Evolutionary conservation across 1,140 invertebrate species (phyloP).

Genomic region (Drosophila gunungcola): DNA sequence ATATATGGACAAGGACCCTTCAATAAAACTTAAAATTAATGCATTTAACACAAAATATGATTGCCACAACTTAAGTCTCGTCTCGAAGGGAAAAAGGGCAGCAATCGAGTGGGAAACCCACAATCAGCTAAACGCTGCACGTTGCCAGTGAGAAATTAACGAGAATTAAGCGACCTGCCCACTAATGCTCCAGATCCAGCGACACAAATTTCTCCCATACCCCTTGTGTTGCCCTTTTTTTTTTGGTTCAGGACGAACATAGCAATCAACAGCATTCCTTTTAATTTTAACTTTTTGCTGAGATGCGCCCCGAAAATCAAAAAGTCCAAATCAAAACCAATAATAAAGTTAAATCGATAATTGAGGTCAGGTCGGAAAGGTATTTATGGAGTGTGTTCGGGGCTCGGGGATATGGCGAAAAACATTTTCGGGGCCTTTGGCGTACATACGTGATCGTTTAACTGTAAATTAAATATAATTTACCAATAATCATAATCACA

Average conservation of each 20-base stretch:
- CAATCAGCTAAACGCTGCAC: conserved; percentile 83
- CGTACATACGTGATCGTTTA: conserved; percentile 83
- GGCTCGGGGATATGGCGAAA: conserved; percentile 15
- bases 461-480: conserved; percentile 85
- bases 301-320: conserved; percentile 58
- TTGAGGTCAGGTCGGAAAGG: conserved; percentile 76
- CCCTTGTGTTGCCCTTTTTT: conserved; percentile 13
- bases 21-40: conserved; percentile 51
- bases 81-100: conserved; percentile 1
- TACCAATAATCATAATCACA: conserved; percentile 84
- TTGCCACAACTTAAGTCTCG: conserved; percentile 65
- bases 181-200: conserved; percentile 56
- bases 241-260: conserved; percentile 17
- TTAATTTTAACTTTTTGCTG: conserved; percentile 73
- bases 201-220: conserved; percentile 35
- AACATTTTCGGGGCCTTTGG: conserved; percentile 47
- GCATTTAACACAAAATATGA: conserved; percentile 74
- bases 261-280: conserved; percentile 82
- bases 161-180: conserved; percentile 75
- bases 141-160: conserved; percentile 74
- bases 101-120: conserved; percentile 44
- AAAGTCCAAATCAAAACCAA: conserved; percentile 83
- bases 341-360: conserved; percentile 85
- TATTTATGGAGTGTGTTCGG: conserved; percentile 37
- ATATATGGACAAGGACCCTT: conserved; percentile 34